A percentile compares a stretch with the other conserved stretches of the same genome.
These are phyloP conservation scores for Pygoscelis adeliae DNA, from an alignment of 2,113 vertebrate species.

Conservation along the genomic window DNA sequence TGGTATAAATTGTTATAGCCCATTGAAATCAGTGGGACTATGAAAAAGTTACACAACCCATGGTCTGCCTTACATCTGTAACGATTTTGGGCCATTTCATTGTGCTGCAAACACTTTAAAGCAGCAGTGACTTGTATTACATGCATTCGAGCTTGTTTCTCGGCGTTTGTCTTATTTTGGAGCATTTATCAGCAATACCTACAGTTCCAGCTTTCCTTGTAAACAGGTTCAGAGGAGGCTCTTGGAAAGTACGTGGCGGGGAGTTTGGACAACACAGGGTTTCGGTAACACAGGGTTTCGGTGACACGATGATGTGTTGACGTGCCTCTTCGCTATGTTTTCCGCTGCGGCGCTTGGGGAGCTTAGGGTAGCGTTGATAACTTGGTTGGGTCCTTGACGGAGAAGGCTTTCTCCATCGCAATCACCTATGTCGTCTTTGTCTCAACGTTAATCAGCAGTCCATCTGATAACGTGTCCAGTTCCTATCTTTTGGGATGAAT, in stretches of 20 bases:
- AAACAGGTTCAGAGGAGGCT: background rate
- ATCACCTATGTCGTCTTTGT: rapidly evolving
- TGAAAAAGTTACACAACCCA: background rate
- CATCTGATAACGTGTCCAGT: rapidly evolving
- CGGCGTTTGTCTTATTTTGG: background rate
- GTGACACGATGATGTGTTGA: rapidly evolving
- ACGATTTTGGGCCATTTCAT: rapidly evolving
- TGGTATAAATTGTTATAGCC: background rate
- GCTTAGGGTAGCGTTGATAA: background rate
- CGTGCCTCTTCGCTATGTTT: rapidly evolving
- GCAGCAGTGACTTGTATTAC: background rate
- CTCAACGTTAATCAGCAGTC: background rate
- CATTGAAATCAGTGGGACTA: background rate
- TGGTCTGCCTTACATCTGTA: background rate
- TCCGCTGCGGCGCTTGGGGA: rapidly evolving
- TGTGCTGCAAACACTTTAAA: rapidly evolving
- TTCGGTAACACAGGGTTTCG: background rate
- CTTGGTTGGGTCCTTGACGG: rapidly evolving
- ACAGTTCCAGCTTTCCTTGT: background rate
- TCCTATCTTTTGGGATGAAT: background rate
- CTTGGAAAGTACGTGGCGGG: rapidly evolving
- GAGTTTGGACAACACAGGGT: rapidly evolving
- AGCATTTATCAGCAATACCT: background rate
- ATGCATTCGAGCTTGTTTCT: background rate
- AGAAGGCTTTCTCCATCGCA: background rate